Conservation (phyloP, 2,113 vertebrate genomes). For the Mobula hypostoma region DNA sequence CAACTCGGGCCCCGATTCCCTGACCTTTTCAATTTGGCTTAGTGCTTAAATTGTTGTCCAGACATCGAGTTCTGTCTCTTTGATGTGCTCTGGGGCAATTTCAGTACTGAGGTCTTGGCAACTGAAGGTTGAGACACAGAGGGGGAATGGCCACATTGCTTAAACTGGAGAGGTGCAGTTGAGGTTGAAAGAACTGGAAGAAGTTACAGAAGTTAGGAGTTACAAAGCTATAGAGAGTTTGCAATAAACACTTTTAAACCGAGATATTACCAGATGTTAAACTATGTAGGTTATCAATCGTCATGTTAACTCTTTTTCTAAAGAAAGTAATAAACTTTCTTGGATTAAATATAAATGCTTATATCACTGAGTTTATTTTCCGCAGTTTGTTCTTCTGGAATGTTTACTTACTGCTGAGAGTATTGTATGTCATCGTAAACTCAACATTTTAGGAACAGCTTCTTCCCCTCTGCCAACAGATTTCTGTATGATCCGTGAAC, state of each 20-base stretch:
- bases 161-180: background rate
- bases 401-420: background rate
- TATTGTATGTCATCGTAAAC: no score
- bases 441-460: no score
- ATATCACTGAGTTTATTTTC: background rate
- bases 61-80: no score
- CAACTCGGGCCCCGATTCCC: no score
- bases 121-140: background rate
- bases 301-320: no score
- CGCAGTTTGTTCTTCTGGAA: background rate
- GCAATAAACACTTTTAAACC: background rate
- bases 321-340: background rate
- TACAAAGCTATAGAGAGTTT: background rate
- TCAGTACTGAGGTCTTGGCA: background rate
- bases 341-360: no score
- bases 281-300: background rate
- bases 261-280: background rate
- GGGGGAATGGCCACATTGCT: background rate
- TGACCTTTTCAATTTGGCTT: no score
- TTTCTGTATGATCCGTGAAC: no score
- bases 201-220: no score
- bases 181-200: background rate
- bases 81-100: background rate
- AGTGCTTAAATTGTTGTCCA: no score
- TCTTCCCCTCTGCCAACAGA: no score